phyloP scores from a whole-genome alignment of 1,140 invertebrate species.

The Acromyrmex heyeri region DNA sequence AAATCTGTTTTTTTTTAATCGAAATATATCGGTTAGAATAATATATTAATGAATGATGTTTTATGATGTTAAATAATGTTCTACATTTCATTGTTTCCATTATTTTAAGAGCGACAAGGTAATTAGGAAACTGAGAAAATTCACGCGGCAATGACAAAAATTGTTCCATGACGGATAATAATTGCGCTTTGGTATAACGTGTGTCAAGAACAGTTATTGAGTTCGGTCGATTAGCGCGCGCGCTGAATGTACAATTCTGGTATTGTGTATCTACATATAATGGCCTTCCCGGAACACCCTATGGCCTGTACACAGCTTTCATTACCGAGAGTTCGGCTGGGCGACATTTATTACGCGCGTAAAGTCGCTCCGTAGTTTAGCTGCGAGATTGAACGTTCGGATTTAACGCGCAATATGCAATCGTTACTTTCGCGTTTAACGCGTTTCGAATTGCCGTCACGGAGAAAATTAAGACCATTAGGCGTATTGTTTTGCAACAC shows the following conservation, averaged over 20 bases:
- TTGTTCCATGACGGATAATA: slow-evolving; percentile 13
- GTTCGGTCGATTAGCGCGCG: slow-evolving; percentile 30
- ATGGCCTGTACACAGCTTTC: background rate
- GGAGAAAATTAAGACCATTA: slow-evolving; percentile 12
- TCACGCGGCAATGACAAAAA: background rate
- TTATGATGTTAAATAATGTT: background rate
- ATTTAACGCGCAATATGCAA: slow-evolving; percentile 36
- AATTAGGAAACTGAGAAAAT: background rate
- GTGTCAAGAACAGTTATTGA: slow-evolving; percentile 25
- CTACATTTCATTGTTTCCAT: background rate
- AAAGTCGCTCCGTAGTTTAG: slow-evolving; percentile 48
- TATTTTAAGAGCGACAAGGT: no score
- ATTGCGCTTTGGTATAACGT: background rate
- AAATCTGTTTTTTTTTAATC: slow-evolving; percentile 3
- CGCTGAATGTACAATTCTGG: slow-evolving; percentile 24
- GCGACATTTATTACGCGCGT: slow-evolving; percentile 57
- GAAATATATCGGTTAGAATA: background rate
- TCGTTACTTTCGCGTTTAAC: slow-evolving; percentile 30
- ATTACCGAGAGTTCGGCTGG: slow-evolving; percentile 22
- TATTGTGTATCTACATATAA: slow-evolving; percentile 12
- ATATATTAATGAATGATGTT: no score
- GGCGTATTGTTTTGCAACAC: background rate
- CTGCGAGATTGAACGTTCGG: slow-evolving; percentile 44
- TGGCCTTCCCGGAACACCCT: slow-evolving; percentile 18
- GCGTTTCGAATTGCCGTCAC: slow-evolving; percentile 17